A percentile compares a stretch with the other conserved stretches of the same genome.
phyloP scores from a whole-genome alignment of 2,888 invertebrate species.

The Flabesymbios commensalis region DNA sequence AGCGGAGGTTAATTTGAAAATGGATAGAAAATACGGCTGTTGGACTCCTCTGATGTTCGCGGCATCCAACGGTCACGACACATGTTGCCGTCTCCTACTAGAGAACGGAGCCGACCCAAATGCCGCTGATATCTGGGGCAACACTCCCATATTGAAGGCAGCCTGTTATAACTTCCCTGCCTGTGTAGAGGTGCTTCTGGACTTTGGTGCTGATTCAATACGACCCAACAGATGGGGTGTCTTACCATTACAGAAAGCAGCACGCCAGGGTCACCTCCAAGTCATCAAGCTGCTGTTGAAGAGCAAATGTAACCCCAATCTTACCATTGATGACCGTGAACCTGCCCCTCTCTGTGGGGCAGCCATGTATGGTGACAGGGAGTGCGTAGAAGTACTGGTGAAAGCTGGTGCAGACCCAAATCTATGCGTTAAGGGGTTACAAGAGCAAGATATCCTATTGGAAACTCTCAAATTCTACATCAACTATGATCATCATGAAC shows the following conservation, averaged over 20 bases:
- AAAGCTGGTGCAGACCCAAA: too few species aligned
- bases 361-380: conserved; percentile 8
- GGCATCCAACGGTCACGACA: conserved; percentile 17
- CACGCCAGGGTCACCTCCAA: conserved; percentile 15
- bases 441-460: too few species aligned
- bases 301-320: conserved; percentile 1
- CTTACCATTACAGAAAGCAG: conserved; percentile 25
- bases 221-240: conserved; percentile 51
- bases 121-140: conserved; percentile 20
- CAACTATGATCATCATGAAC: too few species aligned
- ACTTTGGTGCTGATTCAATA: conserved; percentile 86
- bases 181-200: conserved; percentile 70
- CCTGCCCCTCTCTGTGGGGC: conserved; percentile 9
- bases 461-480: too few species aligned
- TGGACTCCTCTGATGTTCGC: conserved; percentile 20
- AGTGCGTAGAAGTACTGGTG: conserved; percentile 13
- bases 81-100: conserved; percentile 13
- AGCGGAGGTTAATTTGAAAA: conserved; percentile 8
- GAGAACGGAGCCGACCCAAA: conserved; percentile 17
- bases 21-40: conserved; percentile 1
- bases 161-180: conserved; percentile 71
- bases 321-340: neutral
- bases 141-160: conserved; percentile 25
- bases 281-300: conserved; percentile 13
- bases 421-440: too few species aligned